Evolutionary conservation across 2,113 vertebrate genomes (phyloP).

Genomic region (Sardina pilchardus): DNA sequence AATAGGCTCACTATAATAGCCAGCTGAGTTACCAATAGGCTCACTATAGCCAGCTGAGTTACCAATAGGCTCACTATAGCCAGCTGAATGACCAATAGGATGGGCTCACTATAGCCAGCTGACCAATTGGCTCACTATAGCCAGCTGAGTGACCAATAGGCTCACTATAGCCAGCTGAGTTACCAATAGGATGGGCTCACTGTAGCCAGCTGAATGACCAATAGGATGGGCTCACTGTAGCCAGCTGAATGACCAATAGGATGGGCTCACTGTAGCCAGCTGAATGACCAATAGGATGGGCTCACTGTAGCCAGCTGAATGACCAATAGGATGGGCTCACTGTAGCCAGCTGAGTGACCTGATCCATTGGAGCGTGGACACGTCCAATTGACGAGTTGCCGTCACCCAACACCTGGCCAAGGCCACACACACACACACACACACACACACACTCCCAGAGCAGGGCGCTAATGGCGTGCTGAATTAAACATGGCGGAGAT

Average conservation of each 20-base stretch:
- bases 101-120: not conserved
- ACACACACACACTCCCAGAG: no score
- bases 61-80: not conserved
- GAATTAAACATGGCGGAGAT: constrained; percentile 39
- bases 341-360: constrained; percentile 5
- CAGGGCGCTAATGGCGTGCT: constrained; percentile 31
- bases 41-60: not conserved
- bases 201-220: constrained; percentile 7
- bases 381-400: constrained; percentile 18
- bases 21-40: constrained; percentile 2
- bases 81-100: constrained; percentile 4
- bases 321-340: not conserved
- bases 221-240: not conserved
- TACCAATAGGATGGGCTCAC: not conserved
- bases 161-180: not conserved
- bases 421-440: no score
- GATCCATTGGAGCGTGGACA: not conserved
- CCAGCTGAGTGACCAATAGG: constrained; percentile 23
- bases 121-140: not conserved
- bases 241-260: not conserved
- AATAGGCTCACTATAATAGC: not conserved
- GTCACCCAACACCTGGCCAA: constrained; percentile 37
- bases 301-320: not conserved
- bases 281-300: constrained; percentile 11
- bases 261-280: not conserved